Evolutionary conservation across 2,888 invertebrate genomes (phyloP), one percentile per base, ranked within the genome.

Genomic region (Lydus trimaculatus): DNA sequence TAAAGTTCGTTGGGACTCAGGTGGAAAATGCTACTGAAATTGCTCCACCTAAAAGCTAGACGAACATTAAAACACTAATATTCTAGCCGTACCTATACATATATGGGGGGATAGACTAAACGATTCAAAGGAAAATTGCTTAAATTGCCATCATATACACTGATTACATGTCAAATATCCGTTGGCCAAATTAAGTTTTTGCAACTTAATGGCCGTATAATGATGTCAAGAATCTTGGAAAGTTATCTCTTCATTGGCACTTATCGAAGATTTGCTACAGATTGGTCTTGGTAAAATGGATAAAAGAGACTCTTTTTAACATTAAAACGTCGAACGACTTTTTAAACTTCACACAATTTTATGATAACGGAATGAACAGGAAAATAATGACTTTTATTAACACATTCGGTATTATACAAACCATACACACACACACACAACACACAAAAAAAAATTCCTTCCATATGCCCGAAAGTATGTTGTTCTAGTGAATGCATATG

Each of bases 171-270:
- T 67, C 66, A 71, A 72, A 76, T 73, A 72, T 67, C 56, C 67
- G 67, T 70, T 39, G 65, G 63, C 60, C 69, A 73, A 77, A 77
- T 77, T 76, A 77, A 75, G 76, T 77, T 75, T 76, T 76, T 72
- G 72, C 68, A 64, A 63, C 61, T 61, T 68, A 75, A 75, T 72
- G 20, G 2, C 25, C 13, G 56, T 23, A 25, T 56, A 56, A 56
- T 56, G 56, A 25, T 56, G 56, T 56, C 56, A 25, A 25, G 25
- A 56, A 56, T 56, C 56, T 56, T 56, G 56, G 25, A 20, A 64
- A 64, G 61, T 64, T 61, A 48, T 70, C 52, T 39, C 25, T 9
- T 31, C 67, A 64, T 64, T 36, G 70, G 64, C 70, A 67, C 65
- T 67, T 70, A 70, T 70, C 58, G 66, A 58, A 63, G 66, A 66